A percentile compares a stretch with the other conserved stretches of the same genome.
Evolutionary conservation across 2,888 invertebrate species (phyloP).

Genomic region (Acronicta psi): DNA sequence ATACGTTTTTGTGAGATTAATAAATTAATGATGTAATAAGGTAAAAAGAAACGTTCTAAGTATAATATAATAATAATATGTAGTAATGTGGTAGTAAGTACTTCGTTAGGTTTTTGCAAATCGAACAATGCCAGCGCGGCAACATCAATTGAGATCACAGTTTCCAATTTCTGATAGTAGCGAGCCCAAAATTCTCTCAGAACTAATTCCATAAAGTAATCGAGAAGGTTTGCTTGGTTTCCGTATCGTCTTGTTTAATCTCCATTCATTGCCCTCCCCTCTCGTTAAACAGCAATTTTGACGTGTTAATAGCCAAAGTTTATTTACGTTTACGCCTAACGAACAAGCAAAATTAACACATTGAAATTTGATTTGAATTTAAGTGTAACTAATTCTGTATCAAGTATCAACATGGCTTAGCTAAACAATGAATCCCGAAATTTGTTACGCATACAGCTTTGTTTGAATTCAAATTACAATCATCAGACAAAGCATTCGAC

Average conservation of each 20-base stretch:
- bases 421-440: constrained; percentile 16
- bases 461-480: background rate
- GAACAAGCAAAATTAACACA: constrained; percentile 76
- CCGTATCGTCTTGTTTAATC: constrained; percentile 85
- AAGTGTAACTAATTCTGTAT: constrained; percentile 56
- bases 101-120: constrained; percentile 20
- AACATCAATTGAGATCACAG: constrained; percentile 54
- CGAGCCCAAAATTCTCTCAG: constrained; percentile 60
- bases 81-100: constrained; percentile 13
- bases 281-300: constrained; percentile 85
- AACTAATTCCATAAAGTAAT: constrained; percentile 85
- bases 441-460: background rate
- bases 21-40: background rate
- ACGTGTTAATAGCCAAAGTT: constrained; percentile 84
- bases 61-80: too few species aligned
- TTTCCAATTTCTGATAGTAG: constrained; percentile 61
- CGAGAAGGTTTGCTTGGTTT: constrained; percentile 75
- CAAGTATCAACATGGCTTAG: constrained; percentile 22
- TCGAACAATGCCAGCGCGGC: constrained; percentile 34
- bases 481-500: background rate
- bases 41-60: constrained; percentile 9
- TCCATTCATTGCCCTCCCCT: constrained; percentile 81
- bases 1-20: background rate
- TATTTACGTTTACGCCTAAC: constrained; percentile 75
- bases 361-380: constrained; percentile 70